Evolutionary conservation across 2,797 vertebrate genomes (phyloP), one percentile per base, ranked within the genome.

Genomic region (Echeneis naucrates): DNA sequence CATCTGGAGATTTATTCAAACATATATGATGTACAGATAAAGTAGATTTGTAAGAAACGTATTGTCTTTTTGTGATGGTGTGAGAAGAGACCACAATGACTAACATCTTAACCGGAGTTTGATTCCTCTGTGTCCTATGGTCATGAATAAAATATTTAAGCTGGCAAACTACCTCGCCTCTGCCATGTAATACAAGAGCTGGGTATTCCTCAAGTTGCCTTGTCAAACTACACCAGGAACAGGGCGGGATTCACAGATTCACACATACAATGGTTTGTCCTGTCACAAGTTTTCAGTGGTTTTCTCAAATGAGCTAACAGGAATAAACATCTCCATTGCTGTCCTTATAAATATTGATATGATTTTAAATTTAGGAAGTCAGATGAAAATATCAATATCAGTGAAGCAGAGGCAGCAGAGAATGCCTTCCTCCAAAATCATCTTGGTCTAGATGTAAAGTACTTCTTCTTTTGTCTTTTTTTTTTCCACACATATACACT

Each of bases 81-180:
- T 26, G 14, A 26, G 23, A 13, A 26, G 3, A 27, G 50, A 19
- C 50, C 50, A 27, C 50, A 37, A 2, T 16, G 21, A 37, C 4
- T 16, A 10, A 4, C 42, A 45, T 55, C 21, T 32, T 4, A 48
- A 16, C 8, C 17, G 8, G 52, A 60, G 33, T 30, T 8, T 23
- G 45, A 55, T 42, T 58, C 24, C 48, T 68, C 13, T 5, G n/a
- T 40, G n/a, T 35, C 60, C 70, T 53, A 2, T 33, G 55, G 57
- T 35, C 26, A 85, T 90, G 32, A 90, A 87, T 86, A 78, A 89
- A 85, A 63, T 1, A 87, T 72, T 38, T 13, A 26, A 57, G 66
- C 61, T 68, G 48, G 62, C 27, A 51, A 69, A 58, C 21, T 33
- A 56, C 26, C 33, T 33, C 65, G 60, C 55, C 53, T 56, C 54